These are phyloP conservation scores for Drosophila nr. fundita DNA, from an alignment of 2,888 invertebrate species.

Conservation along the genomic window DNA sequence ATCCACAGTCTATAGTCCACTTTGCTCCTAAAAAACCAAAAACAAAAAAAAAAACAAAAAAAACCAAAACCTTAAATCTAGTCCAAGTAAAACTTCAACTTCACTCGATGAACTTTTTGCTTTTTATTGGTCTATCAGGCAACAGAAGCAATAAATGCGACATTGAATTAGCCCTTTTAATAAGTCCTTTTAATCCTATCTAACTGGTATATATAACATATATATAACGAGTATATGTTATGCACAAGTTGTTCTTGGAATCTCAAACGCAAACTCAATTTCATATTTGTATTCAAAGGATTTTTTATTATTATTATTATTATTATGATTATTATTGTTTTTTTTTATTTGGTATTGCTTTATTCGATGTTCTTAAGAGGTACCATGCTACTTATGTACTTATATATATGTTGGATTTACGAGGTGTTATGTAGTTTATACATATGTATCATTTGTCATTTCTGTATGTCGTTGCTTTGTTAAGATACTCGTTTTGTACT, in stretches of 20 bases:
- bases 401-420: conserved; percentile 1
- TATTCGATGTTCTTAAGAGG: background rate
- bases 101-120: conserved; percentile 18
- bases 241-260: conserved; percentile 29
- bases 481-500: conserved; percentile 24
- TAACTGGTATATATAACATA: background rate
- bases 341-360: conserved; percentile 11
- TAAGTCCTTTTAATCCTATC: background rate
- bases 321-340: background rate
- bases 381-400: background rate
- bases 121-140: conserved; percentile 28
- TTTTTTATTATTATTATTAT: background rate
- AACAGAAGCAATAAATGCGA: conserved; percentile 36
- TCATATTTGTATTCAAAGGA: background rate
- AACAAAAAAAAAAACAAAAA: background rate
- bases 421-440: background rate
- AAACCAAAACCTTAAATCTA: background rate
- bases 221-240: background rate
- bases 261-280: conserved; percentile 28
- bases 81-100: conserved; percentile 3
- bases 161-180: conserved; percentile 8
- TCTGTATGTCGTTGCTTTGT: conserved; percentile 26
- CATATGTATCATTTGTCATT: conserved; percentile 16
- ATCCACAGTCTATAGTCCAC: conserved; percentile 33
- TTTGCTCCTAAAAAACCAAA: background rate